Evolutionary conservation across 2,113 vertebrate genomes (phyloP), one percentile per base, ranked within the genome.

Genomic region (Microcebus ravelobensis): DNA sequence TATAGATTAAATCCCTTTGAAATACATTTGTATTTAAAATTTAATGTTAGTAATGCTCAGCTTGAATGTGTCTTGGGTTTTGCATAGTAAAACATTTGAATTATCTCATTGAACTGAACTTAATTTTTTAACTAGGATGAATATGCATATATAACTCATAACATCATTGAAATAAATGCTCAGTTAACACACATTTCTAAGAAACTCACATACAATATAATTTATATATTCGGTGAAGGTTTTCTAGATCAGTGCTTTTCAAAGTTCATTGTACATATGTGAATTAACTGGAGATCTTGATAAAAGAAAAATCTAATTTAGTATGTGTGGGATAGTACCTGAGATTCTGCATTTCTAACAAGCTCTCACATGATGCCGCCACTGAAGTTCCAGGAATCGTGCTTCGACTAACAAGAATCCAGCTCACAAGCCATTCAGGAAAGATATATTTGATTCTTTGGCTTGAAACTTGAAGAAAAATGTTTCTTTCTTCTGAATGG

Each of bases 1-100:
- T 93, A 45, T 86, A 88, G n/a, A 96, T 73, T 87, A 23, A 55
- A 67, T 71, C 84, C 20, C 23, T 89, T 94, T 96, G 52, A 96
- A 86, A 93, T 87, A 20, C 8, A 76, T 70, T 94, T 88, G 36
- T 86, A 4, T 84, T 97, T 92, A 97, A 95, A 95, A 55, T 94
- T 91, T 89, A 88, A 92, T 79, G 31, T 92, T 7, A 50, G 13
- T 36, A 89, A 83, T 52, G 4, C n/a, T 85, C 82, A 88, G 7
- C 25, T 67, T 92, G 48, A 96, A 65, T 82, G 4, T 91, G 12
- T 59, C 45, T 17, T 87, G 11, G 36, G 39, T 87, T 83, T 97
- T 96, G 12, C n/a, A 93, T 86, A 86, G 18, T 71, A 39, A 3
- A 93, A 59, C 13, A 91, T 92, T 95, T 90, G 12, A 50, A 79